Conservation (phyloP, 2,888 invertebrate species). For the Diaphora mendica region DNA sequence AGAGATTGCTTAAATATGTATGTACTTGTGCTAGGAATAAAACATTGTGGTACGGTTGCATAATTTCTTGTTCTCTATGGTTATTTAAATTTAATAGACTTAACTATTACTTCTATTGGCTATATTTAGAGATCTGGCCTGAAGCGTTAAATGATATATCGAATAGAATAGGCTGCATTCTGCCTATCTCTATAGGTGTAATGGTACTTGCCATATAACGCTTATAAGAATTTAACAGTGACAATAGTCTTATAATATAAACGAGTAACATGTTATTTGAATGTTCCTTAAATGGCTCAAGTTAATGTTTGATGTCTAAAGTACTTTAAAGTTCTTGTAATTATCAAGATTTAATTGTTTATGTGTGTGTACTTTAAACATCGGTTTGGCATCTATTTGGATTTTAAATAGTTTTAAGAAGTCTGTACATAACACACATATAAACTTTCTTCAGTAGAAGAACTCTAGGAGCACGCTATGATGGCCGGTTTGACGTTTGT, state of each 20-base stretch:
- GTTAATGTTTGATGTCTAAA: slow-evolving; percentile 6
- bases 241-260: slow-evolving; percentile 50
- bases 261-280: slow-evolving; percentile 39
- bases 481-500: too few species aligned
- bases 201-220: slow-evolving; percentile 29
- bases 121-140: slow-evolving; percentile 32
- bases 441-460: background rate
- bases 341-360: background rate
- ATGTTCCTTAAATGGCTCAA: slow-evolving; percentile 55
- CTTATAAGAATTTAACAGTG: slow-evolving; percentile 51
- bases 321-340: slow-evolving; percentile 10
- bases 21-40: slow-evolving; percentile 32
- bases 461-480: too few species aligned
- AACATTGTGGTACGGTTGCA: slow-evolving; percentile 34
- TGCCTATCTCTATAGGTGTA: slow-evolving; percentile 20
- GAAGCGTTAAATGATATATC: slow-evolving; percentile 29
- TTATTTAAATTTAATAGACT: slow-evolving; percentile 23
- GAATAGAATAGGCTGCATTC: slow-evolving; percentile 26
- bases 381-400: background rate
- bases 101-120: slow-evolving; percentile 30
- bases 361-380: background rate
- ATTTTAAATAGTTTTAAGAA: background rate
- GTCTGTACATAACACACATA: background rate
- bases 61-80: slow-evolving; percentile 29
- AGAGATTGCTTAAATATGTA: slow-evolving; percentile 18